Base-by-base conservation (phyloP, 2,888 invertebrate genomes). In the Philhelius pedissequus region DNA sequence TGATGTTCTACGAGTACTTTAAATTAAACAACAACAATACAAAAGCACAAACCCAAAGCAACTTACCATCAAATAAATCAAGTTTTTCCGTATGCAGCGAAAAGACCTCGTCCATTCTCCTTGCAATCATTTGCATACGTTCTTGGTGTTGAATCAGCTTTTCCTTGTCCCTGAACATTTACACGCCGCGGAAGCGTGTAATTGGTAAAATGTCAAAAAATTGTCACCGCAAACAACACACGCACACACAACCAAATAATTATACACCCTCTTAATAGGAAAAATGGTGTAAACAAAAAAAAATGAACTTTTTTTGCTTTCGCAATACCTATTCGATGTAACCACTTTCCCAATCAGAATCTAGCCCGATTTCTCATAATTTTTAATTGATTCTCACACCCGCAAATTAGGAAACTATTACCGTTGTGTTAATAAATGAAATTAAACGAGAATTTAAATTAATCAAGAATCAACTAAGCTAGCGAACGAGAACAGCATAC, bases 41-140 rank as follows among this genome's bases (percentile, higher is more conserved):
- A 32, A 56, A 32, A 54, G 45, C 7, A 52, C 45, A 15, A 40
- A 15, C 22, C 32, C 35, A 32, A 35, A n/a, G n/a, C n/a, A n/a
- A 87, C 89, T 88, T 86, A 91, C 90, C 90, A 87, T 90, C 90
- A 83, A 90, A 90, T 62, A 90, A 89, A 86, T 90, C 90, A 32
- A 90, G 88, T 84, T 90, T 90, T 82, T 90, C 91, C 87, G 89
- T 89, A 87, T 90, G 90, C 69, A 90, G 86, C 73, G 91, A 89
- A 78, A 91, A 90, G 68, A 91, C 91, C 83, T 91, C 91, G 86
- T 90, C 90, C 90, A 91, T 91, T 84, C 88, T 89, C 78, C 74
- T 81, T 69, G 71, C 75, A 60, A 80, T 50, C 40, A 71, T 80
- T 80, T 80, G 84, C 80, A 84, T 80, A 75, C 80, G 84, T 62